phyloP scores from a whole-genome alignment of 2,113 vertebrate species.

The Cettia cetti region DNA sequence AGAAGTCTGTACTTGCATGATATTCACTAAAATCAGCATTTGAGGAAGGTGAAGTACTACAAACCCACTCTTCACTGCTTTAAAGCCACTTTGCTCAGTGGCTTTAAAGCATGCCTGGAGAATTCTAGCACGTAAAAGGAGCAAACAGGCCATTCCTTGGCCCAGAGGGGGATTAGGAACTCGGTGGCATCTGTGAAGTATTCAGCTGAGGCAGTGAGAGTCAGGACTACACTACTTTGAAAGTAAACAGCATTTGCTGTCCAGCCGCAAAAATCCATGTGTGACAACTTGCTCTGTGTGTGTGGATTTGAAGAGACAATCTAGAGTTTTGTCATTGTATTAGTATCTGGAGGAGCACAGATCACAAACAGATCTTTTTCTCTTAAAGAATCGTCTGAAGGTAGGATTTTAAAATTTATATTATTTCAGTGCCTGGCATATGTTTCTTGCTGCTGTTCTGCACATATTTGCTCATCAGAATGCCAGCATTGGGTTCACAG shows the following conservation, averaged over 20 bases:
- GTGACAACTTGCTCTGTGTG: background rate
- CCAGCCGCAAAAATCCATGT: background rate
- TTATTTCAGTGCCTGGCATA: background rate
- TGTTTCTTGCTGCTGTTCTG: background rate
- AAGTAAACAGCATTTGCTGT: background rate
- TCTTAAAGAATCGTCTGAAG: background rate
- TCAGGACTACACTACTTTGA: background rate
- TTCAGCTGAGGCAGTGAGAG: background rate
- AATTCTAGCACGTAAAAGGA: background rate
- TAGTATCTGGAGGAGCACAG: background rate
- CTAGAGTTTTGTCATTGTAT: background rate
- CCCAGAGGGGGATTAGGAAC: background rate
- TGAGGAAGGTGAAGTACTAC: background rate
- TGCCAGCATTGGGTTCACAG: rapidly evolving
- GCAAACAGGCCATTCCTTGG: background rate
- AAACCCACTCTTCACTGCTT: background rate
- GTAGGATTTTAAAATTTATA: background rate
- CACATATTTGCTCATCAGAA: background rate
- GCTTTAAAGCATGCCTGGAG: background rate
- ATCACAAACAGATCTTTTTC: background rate
- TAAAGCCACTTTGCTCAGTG: background rate
- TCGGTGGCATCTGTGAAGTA: background rate
- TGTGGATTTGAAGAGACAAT: background rate
- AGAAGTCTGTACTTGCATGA: background rate
- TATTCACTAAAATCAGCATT: background rate